Evolutionary conservation across 1,140 invertebrate genomes (phyloP), one percentile per base, ranked within the genome.

Genomic region (Drosophila miranda): DNA sequence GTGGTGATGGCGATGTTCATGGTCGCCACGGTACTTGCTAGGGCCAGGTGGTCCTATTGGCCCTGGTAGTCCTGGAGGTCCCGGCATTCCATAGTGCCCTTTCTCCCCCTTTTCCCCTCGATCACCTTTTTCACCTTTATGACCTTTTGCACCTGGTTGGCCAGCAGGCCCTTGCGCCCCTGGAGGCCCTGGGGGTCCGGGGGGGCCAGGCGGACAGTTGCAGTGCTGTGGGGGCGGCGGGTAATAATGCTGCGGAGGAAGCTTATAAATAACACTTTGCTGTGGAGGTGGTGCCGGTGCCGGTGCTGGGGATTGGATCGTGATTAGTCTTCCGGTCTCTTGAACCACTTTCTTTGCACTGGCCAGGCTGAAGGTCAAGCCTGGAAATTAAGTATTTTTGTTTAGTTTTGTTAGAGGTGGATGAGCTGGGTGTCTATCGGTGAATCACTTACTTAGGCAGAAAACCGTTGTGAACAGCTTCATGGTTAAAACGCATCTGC

Each of bases 151-250:
- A 3, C 95, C 95, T 26, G 95, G 95, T 50, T 91, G 93, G 26
- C 88, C 93, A 19, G 95, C 95, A 23, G 95, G 94, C 48, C 96
- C 96, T 44, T 93, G 91, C 1, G 93, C 30, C 1, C 79, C 79
- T 0, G 79, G 79, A 1, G 73, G 96, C 89, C 91, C 95, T 75
- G 96, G 96, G 34, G 91, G 93, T 8, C 93, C 93, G 0, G 92
- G 91, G n/a, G 93, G 92, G 5, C 93, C 93, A 0, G 92, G 91
- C 7, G 93, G 92, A 43, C 96, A 96, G n/a, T 93, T 90, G 13
- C 87, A 89, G 7, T 84, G 81, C 2, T 69, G 81, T 1, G 91
- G 93, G 69, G 96, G 95, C 13, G 60, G 66, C 1, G 49, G 71
- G 49, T 87, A 83, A 14, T 82, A 73, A 93, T 93, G 66, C 92